phyloP scores from a whole-genome alignment of 1,140 invertebrate species.

The Trichomalopsis sarcophagae region DNA sequence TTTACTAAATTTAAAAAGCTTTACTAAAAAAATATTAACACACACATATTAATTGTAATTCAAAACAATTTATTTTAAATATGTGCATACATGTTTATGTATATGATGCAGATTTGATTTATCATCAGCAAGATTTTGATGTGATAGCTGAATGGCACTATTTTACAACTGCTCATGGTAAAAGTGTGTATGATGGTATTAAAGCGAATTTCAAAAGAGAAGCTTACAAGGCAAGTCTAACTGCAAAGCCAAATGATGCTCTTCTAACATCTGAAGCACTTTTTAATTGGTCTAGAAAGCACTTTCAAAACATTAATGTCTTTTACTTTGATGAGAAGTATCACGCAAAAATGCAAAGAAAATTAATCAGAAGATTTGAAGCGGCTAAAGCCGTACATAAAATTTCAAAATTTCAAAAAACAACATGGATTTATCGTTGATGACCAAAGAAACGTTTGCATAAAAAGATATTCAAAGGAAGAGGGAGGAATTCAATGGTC shows the following conservation, averaged over 20 bases:
- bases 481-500: too few relatives aligned
- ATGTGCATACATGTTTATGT: too few relatives aligned
- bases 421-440: slow-evolving; percentile 13
- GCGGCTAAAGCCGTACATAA: slow-evolving; percentile 11
- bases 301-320: slow-evolving; percentile 22
- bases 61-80: too few relatives aligned
- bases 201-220: slow-evolving; percentile 54
- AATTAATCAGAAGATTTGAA: slow-evolving; percentile 31
- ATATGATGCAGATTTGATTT: slow-evolving; percentile 56
- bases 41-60: too few relatives aligned
- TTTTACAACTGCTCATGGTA: slow-evolving; percentile 64
- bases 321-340: slow-evolving; percentile 13
- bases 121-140: slow-evolving; percentile 54
- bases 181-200: slow-evolving; percentile 56
- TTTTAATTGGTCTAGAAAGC: slow-evolving; percentile 7
- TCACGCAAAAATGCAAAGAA: slow-evolving; percentile 31
- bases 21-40: too few relatives aligned
- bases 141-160: slow-evolving; percentile 62
- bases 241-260: slow-evolving; percentile 20
- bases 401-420: slow-evolving; percentile 19
- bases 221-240: slow-evolving; percentile 53
- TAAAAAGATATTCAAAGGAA: slow-evolving; percentile 23
- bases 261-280: slow-evolving; percentile 17
- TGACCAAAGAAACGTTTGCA: slow-evolving; percentile 21
- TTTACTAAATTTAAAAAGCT: too few relatives aligned